Base-by-base conservation (phyloP, 2,113 vertebrate species). In the Melanotaenia duboulayi region DNA sequence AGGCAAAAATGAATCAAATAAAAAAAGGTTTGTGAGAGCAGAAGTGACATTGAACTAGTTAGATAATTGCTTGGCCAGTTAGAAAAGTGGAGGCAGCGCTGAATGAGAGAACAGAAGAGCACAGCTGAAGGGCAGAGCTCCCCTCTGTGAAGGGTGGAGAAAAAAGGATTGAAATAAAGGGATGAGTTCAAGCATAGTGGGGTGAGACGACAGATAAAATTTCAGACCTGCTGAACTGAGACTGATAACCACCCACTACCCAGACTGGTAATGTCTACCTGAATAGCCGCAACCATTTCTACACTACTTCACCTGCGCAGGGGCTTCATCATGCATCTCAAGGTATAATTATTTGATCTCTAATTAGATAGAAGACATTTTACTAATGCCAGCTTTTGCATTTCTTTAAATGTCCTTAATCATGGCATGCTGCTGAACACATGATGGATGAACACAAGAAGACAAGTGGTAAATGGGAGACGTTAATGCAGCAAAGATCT, bases 21-120 rank as follows among this genome's bases (percentile, higher is more conserved):
- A 79, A 51, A 28, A 59, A 63, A 68, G 62, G 60, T 78, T 66
- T 37, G 49, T 35, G 52, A 25, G 69, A 74, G 65, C 59, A 25
- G 39, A 48, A 55, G 59, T 46, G 74, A 71, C 68, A 49, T 72
- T 10, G 40, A 35, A 61, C 37, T 55, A 59, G 60, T 55, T 52
- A 69, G 52, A 73, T 86, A 77, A 76, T 77, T 69, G 76, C 77
- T 68, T 24, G 52, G 54, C n/a, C 32, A 56, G 37, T 59, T 20
- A 48, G 71, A 69, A 54, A 74, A 49, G 37, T 49, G 62, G 65
- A 55, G 42, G 67, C 51, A 56, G 44, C 32, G 64, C 40, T 63
- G 54, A 74, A 58, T 44, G 25, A 61, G 50, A 58, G n/a, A 63
- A 48, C 1, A 19, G 44, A 48, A 8, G 6, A 19, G 11, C 42